Evolutionary conservation across 2,888 invertebrate genomes (phyloP).

Genomic region (Nephrotoma guestfalica): DNA sequence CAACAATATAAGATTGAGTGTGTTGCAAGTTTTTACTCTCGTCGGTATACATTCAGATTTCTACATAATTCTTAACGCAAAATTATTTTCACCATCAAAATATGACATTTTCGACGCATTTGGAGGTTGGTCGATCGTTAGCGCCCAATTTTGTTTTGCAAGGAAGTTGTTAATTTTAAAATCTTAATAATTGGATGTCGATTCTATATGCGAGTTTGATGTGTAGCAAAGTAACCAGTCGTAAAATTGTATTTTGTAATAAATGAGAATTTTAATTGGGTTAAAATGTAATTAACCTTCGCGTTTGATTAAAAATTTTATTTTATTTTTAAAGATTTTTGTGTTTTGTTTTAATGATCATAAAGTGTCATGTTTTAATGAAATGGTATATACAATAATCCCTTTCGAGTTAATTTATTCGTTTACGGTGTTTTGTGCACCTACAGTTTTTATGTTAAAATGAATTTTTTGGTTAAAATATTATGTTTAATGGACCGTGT

Average conservation of each 20-base stretch:
- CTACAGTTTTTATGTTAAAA: neutral
- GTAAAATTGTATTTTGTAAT: neutral
- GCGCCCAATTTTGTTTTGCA: neutral
- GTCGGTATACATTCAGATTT: neutral
- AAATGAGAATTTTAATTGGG: neutral
- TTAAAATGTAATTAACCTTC: neutral
- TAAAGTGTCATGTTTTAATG: neutral
- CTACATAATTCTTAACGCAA: neutral
- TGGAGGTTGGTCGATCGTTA: neutral
- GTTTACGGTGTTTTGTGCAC: neutral
- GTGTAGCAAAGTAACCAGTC: neutral
- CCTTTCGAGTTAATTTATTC: neutral
- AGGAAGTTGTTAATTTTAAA: neutral
- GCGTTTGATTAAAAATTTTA: neutral
- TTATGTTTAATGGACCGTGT: neutral
- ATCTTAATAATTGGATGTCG: neutral
- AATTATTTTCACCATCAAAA: neutral
- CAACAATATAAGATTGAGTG: neutral
- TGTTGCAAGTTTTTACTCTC: neutral
- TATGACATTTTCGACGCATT: neutral
- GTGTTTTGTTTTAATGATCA: neutral
- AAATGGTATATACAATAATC: neutral
- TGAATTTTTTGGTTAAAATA: neutral
- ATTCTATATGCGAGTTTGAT: neutral
- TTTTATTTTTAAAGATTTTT: neutral